Evolutionary conservation across 1,140 invertebrate species (phyloP), one percentile per base, ranked within the genome.

Genomic region (Apocrypta bakeri): DNA sequence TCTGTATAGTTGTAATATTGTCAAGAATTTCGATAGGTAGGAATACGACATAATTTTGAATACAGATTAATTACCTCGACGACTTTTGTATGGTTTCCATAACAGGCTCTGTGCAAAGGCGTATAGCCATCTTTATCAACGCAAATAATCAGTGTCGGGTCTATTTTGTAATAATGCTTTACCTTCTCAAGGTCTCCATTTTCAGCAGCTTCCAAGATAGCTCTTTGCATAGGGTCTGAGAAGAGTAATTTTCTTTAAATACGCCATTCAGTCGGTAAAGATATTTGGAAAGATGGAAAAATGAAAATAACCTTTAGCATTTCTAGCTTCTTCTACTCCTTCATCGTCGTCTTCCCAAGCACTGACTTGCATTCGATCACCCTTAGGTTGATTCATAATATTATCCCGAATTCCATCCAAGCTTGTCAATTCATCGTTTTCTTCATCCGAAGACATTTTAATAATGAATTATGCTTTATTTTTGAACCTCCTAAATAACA

Each of bases 51-150:
- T 31, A 69, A 33, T 17, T 33, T 7, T n/a, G 31, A n/a, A 37
- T 69, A 25, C 21, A 37, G 1, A 33, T 69, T 69, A 37, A 48
- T 48, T 87, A 96, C 95, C 89, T 96, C 93, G 14, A 97, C 95
- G 66, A 97, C 93, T 75, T 96, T 93, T 11, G 95, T 78, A 88
- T 98, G 96, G 88, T 98, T 96, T 84, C 95, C 96, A 89, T 99
- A 99, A 83, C 95, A 96, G n/a, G 98, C 97, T 89, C 98, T 92
- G 86, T 98, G 98, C 40, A 98, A 91, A 0, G 97, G 96, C 14
- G 97, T 98, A 87, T 99, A 99, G 0, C 96, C 95, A 94, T 99
- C 98, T 78, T 94, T 93, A 91, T 99, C 98, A 33, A 87, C 91
- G 11, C 93, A 94, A 89, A 95, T 91, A 0, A 98, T 92, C 37